A percentile compares a stretch with the other conserved stretches of the same genome.
phyloP scores from a whole-genome alignment of 2,113 vertebrate genomes.

The Acinonyx jubatus region DNA sequence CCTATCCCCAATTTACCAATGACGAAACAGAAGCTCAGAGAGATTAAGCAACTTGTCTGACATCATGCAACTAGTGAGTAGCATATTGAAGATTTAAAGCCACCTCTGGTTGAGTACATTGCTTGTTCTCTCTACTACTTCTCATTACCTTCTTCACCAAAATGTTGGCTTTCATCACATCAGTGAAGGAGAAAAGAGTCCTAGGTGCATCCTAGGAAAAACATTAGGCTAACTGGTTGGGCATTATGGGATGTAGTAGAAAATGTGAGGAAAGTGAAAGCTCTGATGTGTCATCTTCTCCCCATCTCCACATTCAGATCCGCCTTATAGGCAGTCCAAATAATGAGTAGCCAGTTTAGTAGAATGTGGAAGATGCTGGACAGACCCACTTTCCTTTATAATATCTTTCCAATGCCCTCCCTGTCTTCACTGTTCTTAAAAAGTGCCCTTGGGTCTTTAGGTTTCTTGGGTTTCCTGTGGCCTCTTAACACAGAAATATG shows the following conservation, averaged over 20 bases:
- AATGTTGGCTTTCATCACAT: background rate
- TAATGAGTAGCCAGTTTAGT: background rate
- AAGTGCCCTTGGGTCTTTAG: background rate
- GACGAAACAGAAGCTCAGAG: background rate
- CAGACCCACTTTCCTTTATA: background rate
- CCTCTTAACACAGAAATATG: slow-evolving; percentile 16
- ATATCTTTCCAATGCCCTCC: background rate
- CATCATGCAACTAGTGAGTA: background rate
- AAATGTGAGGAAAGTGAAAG: background rate
- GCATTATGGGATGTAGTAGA: background rate
- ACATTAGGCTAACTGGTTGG: background rate
- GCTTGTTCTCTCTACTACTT: background rate
- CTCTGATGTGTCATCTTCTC: background rate
- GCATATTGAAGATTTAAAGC: slow-evolving; percentile 17
- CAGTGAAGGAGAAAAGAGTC: background rate
- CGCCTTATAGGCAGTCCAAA: background rate
- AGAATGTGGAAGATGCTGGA: background rate
- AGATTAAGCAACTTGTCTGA: background rate
- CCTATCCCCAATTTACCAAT: background rate
- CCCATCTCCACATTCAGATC: background rate
- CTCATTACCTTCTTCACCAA: background rate
- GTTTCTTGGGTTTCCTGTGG: background rate
- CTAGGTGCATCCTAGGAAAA: background rate
- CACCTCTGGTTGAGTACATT: background rate
- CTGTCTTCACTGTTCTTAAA: background rate